Evolutionary conservation across 2,113 vertebrate species (phyloP).

Genomic region (Atractosteus spatula): DNA sequence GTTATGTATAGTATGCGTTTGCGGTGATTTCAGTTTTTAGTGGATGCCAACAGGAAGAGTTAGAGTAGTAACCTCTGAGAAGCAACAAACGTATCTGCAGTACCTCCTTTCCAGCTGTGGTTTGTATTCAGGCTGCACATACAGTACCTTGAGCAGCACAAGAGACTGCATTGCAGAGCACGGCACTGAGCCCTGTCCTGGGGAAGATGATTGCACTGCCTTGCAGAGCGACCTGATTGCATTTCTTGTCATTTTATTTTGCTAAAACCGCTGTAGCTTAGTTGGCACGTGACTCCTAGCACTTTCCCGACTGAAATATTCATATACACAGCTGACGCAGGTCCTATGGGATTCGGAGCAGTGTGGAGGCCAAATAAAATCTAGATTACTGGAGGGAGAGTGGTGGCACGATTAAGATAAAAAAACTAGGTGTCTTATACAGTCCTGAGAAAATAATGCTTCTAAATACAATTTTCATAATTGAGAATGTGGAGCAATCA

Average conservation of each 20-base stretch:
- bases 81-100: too few relatives aligned
- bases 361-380: neutral
- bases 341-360: slow-evolving; percentile 13
- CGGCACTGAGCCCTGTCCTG: neutral
- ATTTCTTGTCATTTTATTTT: neutral
- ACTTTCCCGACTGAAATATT: slow-evolving; percentile 28
- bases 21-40: too few relatives aligned
- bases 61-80: too few relatives aligned
- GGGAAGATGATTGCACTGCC: neutral
- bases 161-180: neutral
- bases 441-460: neutral
- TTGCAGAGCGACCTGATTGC: neutral
- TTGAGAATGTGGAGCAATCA: neutral
- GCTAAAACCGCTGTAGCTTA: neutral
- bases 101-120: too few relatives aligned
- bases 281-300: slow-evolving; percentile 14
- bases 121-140: too few relatives aligned
- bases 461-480: neutral
- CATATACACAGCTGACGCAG: slow-evolving; percentile 11
- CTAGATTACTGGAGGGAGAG: neutral
- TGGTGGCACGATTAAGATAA: neutral
- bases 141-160: neutral
- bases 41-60: too few relatives aligned
- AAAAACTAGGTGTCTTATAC: neutral
- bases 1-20: too few relatives aligned